Evolutionary conservation across 2,888 invertebrate genomes (phyloP).

Genomic region (Drosophila pullipes): DNA sequence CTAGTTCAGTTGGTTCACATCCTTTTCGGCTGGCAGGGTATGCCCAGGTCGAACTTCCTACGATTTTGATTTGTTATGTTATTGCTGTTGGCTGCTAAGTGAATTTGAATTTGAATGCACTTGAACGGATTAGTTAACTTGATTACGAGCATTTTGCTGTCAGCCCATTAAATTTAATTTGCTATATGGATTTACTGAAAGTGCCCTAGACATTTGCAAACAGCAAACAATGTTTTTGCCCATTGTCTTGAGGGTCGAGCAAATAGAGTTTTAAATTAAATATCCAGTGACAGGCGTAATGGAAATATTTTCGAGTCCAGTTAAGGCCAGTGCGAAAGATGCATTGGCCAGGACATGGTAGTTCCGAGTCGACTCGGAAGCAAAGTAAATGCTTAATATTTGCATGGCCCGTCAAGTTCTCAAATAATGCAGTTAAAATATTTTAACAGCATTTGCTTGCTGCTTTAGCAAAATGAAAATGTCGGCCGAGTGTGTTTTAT

Average conservation of each 20-base stretch:
- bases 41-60: slow-evolving; percentile 7
- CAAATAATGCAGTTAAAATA: slow-evolving; percentile 62
- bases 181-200: slow-evolving; percentile 60
- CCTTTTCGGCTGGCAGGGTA: not conserved
- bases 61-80: not conserved
- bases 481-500: slow-evolving; percentile 25
- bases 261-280: slow-evolving; percentile 25
- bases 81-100: slow-evolving; percentile 34
- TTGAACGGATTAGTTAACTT: slow-evolving; percentile 74
- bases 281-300: slow-evolving; percentile 29
- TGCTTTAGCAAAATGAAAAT: slow-evolving; percentile 31
- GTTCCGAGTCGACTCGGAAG: slow-evolving; percentile 8
- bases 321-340: not conserved
- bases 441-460: slow-evolving; percentile 61
- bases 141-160: slow-evolving; percentile 63
- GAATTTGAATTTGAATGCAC: slow-evolving; percentile 75
- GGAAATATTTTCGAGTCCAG: slow-evolving; percentile 24
- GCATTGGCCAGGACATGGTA: not conserved
- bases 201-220: not conserved
- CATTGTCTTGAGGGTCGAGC: slow-evolving; percentile 11
- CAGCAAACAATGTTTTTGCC: slow-evolving; percentile 20
- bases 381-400: slow-evolving; percentile 45
- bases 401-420: slow-evolving; percentile 40
- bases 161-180: slow-evolving; percentile 69
- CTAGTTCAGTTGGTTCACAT: not conserved